Conservation (phyloP, 2,113 vertebrate species). For the Thermophis baileyi region DNA sequence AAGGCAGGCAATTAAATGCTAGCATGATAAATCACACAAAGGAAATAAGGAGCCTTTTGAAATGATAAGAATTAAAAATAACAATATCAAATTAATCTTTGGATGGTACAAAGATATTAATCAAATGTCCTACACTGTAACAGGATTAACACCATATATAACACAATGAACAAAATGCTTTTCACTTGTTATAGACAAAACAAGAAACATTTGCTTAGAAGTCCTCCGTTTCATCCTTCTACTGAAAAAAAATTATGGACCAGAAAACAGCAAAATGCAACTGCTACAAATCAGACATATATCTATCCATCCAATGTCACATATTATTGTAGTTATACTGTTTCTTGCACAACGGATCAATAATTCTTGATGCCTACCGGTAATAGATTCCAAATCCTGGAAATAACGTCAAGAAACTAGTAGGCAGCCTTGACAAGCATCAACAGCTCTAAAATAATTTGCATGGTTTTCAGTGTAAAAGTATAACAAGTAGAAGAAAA, state of each 20-base stretch:
- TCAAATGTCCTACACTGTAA: background rate
- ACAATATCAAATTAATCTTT: background rate
- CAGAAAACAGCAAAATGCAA: background rate
- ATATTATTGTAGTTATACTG: background rate
- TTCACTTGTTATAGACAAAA: background rate
- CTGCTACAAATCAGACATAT: background rate
- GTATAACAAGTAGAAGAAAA: background rate
- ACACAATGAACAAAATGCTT: background rate
- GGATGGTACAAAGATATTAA: background rate
- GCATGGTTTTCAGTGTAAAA: background rate
- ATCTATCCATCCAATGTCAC: background rate
- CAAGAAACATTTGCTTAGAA: background rate
- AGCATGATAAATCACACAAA: background rate
- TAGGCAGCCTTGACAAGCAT: background rate
- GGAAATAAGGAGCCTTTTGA: background rate
- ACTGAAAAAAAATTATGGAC: background rate
- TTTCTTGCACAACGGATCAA: background rate
- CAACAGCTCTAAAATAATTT: background rate
- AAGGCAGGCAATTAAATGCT: background rate
- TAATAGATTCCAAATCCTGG: background rate
- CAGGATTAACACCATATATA: background rate
- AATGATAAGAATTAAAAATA: background rate
- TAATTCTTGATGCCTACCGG: background rate
- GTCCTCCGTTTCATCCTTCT: background rate
- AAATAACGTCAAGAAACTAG: background rate